A percentile compares a stretch with the other conserved stretches of the same genome.
Evolutionary conservation across 1,140 invertebrate species (phyloP).

Genomic region (Heliconius eleuchia): DNA sequence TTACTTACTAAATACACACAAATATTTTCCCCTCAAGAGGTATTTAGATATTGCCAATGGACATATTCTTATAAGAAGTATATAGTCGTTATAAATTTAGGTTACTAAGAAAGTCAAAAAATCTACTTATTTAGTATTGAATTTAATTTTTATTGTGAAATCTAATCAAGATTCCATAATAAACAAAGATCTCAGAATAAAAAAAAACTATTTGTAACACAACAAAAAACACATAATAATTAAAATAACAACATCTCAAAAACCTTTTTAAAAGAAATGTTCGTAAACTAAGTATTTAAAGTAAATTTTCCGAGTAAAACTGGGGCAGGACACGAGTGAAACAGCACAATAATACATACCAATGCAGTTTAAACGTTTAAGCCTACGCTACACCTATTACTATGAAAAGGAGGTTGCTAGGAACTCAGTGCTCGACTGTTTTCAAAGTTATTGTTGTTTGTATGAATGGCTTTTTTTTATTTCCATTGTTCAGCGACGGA

Average conservation of each 20-base stretch:
- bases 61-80: too few relatives aligned
- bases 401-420: constrained; percentile 30
- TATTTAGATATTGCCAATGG: too few relatives aligned
- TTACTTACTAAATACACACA: too few relatives aligned
- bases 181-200: too few relatives aligned
- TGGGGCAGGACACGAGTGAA: background rate
- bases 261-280: background rate
- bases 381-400: constrained; percentile 27
- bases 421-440: constrained; percentile 22
- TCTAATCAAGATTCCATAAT: too few relatives aligned
- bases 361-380: constrained; percentile 18
- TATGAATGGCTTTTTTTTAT: constrained; percentile 33
- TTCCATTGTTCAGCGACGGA: constrained; percentile 32
- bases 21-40: too few relatives aligned
- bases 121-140: too few relatives aligned
- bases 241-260: background rate
- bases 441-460: constrained; percentile 34
- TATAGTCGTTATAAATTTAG: too few relatives aligned
- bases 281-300: background rate
- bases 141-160: too few relatives aligned
- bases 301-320: background rate
- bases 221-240: background rate
- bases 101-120: too few relatives aligned
- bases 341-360: constrained; percentile 3
- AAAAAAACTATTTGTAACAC: too few relatives aligned